Base-by-base conservation (phyloP, 2,888 invertebrate species). In the Catonia carolina region DNA sequence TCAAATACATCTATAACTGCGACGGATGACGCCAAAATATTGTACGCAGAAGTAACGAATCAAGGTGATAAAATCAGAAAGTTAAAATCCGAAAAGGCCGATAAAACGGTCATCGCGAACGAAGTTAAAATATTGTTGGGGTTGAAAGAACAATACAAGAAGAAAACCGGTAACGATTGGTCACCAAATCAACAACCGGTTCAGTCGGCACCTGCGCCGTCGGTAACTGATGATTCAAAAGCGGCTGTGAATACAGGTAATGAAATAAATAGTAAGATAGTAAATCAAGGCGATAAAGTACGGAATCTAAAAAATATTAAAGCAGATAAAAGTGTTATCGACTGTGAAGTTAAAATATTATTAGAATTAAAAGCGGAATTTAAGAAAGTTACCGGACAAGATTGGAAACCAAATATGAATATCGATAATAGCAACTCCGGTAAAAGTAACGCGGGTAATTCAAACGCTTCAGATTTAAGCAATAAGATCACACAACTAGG, bases 321-420 rank as follows among this genome's bases (percentile, higher is more conserved):
- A 66, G 81, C 83, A 0, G 75, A 79, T 1, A 88, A 87, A 70
- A 73, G 53, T 31, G 51, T 51, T 18, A 53, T 63, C 10, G 77
- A 82, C 37, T 70, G 70, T 23, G 81, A 77, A 63, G 80, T 82
- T 2, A 83, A 86, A 67, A 69, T 73, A 31, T 73, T 93, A 1
- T 70, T 90, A 20, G 76, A 77, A 7, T 71, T 92, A 1, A 94
- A 94, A 72, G 75, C 78, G 0, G 81, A 89, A 60, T 93, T 83
- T 72, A 93, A 92, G 70, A 73, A 77, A 8, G 69, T 76, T 36
- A 83, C 83, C 3, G 86, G 84, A 0, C 67, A 70, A 42, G 82
- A 83, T 45, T 78, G 79, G 75, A 75, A 77, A 65, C 78, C 78
- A n/a, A 56, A 59, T 36, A 52, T 36, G 14, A 39, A 14, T 2